Base-by-base conservation (phyloP, 2,888 invertebrate species). In the Pelosia muscerda region DNA sequence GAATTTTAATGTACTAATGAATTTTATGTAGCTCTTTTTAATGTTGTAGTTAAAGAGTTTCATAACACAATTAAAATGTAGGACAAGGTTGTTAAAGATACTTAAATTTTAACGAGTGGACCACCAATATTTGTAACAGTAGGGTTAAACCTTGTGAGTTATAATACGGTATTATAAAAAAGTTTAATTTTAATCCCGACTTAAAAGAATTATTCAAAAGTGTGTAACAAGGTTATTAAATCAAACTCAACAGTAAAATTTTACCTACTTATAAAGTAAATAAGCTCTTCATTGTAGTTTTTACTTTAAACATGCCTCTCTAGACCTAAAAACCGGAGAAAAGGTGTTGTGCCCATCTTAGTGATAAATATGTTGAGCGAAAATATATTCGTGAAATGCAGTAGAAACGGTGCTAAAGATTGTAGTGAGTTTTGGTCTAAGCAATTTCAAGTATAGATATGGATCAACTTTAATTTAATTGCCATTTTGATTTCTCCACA, bases 11-110 rank as follows among this genome's bases (percentile, higher is more conserved):
- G 8, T 49, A 49, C n/a, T 49, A 49, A 49, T 49, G 19, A 49
- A 49, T 49, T n/a, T 49, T 49, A 49, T 49, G 49, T 19, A 9
- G n/a, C 65, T 61, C 57, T 71, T 54, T 63, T 63, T 31, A 73
- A 68, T 63, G 57, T 70, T 25, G 11, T 55, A 49, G 19, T 19
- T 49, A 49, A 49, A 49, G 49, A 49, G 49, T 49, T 49, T 49
- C 49, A 49, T 49, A 49, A n/a, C 9, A 49, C n/a, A n/a, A 49
- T 49, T 49, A 49, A 49, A n/a, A 49, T 8, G 9, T 49, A 3
- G 49, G 22, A 58, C 31, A 58, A n/a, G 28, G 31, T 22, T 34
- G 59, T 23, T 34, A n/a, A 49, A 49, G 49, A 49, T 49, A 49
- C 49, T 49, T 49, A 49, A 49, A 2, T 6, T 49, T 49, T 49